Evolutionary conservation across 2,888 invertebrate genomes (phyloP), one percentile per base, ranked within the genome.

Genomic region (Ennomos erosarius): DNA sequence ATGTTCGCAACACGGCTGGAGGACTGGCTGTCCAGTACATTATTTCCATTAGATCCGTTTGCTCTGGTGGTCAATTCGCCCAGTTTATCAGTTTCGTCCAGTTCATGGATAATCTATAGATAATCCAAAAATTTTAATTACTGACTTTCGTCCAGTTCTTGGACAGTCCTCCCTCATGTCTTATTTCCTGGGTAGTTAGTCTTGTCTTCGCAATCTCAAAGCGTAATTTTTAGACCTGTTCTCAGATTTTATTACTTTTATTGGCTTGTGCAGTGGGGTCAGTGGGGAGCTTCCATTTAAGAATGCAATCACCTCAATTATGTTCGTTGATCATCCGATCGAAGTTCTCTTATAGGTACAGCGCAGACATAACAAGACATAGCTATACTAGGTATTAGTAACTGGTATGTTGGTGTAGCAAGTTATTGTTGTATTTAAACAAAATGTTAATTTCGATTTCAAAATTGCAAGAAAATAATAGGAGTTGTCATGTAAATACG

Each of bases 241-340:
- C 12, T 39, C 46, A 46, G 37, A 46, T 42, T 58, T 49, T 49
- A 48, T 52, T 35, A 38, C 16, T 33, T 48, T 51, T 55, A 58
- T 49, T 55, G 37, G 36, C 12, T 48, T 10, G 33, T 48, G 16
- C 39, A 44, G 36, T 16, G 40, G 26, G 26, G 37, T 16, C 16
- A 16, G 16, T 16, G 16, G 16, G 16, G 16, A 55, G 34, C 44
- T 53, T 53, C 49, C 49, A 10, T 45, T 40, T 54, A 49, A 54
- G 49, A 59, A 59, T 49, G 45, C 37, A 49, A 50, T 59, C 59
- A 50, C 39, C 49, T 33, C 54, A 59, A 59, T 59, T 45, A 59
- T 42, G 54, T 42, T 42, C 45, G 54, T 54, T 59, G 53, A 53
- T 53, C 44, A 53, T 48, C 38, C 49, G 44, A 50, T 56, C 12